Conservation (phyloP, 2,797 vertebrate species). For the Sus cebifrons region DNA sequence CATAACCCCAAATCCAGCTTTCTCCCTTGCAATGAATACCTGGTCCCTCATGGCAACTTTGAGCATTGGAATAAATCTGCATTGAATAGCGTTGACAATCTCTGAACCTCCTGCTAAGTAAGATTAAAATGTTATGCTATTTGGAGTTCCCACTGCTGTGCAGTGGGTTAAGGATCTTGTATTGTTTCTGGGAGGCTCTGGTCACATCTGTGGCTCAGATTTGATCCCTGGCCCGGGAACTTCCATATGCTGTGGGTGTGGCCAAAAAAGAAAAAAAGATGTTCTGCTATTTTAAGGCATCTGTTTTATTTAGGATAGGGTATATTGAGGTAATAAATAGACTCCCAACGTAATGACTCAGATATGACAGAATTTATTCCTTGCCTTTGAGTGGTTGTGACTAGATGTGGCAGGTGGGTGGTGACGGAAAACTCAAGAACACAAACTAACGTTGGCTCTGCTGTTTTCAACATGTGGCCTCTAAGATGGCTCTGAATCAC, state of each 20-base stretch:
- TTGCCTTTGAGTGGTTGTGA: not conserved
- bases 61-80: not conserved
- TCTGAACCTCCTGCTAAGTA: not conserved
- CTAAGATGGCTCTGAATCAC: not conserved
- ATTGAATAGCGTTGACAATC: not conserved
- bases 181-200: too few species aligned
- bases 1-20: not conserved
- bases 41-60: not conserved
- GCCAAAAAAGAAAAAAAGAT: too few species aligned
- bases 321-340: not conserved
- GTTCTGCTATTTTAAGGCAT: not conserved
- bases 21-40: not conserved
- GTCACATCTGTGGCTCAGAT: too few species aligned
- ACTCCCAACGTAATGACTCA: not conserved
- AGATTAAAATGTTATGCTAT: not conserved
- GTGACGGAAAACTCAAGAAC: not conserved
- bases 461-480: not conserved
- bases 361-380: not conserved
- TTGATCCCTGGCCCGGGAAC: too few species aligned
- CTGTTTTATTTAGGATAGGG: not conserved
- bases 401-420: not conserved
- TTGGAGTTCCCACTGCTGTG: too few species aligned
- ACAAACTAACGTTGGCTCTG: not conserved
- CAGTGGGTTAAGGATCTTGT: too few species aligned
- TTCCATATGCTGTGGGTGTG: too few species aligned